These are phyloP conservation scores for Cataglyphis altisquamis DNA, from an alignment of 2,888 invertebrate genomes.

Conservation along the genomic window DNA sequence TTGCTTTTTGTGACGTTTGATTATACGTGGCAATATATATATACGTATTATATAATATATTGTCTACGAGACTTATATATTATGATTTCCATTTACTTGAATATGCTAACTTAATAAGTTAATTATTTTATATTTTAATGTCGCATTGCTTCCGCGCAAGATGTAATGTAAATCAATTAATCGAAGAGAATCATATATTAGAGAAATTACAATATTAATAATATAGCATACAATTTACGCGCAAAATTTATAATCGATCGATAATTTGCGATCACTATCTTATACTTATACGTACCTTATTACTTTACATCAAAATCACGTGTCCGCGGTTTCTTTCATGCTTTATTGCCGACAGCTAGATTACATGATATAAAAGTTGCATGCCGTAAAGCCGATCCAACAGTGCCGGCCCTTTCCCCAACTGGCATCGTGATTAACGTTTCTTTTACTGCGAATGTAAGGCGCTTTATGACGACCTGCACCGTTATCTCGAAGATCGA, in stretches of 20 bases:
- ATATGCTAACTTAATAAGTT: too few relatives aligned
- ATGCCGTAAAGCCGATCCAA: slow-evolving; percentile 41
- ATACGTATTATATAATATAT: not conserved
- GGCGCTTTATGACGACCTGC: slow-evolving; percentile 77
- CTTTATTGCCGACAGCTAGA: slow-evolving; percentile 62
- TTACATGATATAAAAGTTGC: slow-evolving; percentile 65
- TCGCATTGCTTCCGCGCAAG: too few relatives aligned
- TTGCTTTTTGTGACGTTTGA: not conserved
- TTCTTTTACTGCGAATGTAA: slow-evolving; percentile 81
- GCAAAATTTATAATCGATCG: not conserved
- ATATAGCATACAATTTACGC: slow-evolving; percentile 10
- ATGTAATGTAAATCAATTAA: not conserved
- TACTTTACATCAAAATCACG: slow-evolving; percentile 29
- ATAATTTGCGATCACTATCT: not conserved
- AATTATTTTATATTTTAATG: too few relatives aligned
- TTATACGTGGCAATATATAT: not conserved
- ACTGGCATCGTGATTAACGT: slow-evolving; percentile 80
- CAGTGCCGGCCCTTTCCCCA: slow-evolving; percentile 63
- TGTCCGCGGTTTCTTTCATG: slow-evolving; percentile 57
- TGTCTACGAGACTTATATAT: not conserved
- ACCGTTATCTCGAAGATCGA: slow-evolving; percentile 79
- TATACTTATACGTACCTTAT: not conserved
- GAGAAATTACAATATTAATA: not conserved
- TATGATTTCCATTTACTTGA: too few relatives aligned
- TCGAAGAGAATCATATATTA: not conserved